phyloP scores from a whole-genome alignment of 2,113 vertebrate genomes.

The Geothlypis trichas region DNA sequence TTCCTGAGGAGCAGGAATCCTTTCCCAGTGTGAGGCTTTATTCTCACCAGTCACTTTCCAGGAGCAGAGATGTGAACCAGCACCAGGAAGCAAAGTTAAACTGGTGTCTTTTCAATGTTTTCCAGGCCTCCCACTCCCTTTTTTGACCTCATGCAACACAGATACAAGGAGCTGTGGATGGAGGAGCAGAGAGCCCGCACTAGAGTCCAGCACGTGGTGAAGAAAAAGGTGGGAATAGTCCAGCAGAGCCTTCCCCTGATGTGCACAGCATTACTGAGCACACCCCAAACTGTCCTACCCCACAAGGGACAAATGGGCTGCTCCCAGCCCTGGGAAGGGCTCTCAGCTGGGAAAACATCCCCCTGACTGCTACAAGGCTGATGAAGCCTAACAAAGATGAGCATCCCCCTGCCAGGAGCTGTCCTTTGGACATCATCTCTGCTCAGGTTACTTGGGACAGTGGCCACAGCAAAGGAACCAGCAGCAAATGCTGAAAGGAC shows the following conservation, averaged over 20 bases:
- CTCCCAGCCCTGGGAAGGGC: neutral
- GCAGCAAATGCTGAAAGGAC: neutral
- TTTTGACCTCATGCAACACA: slow-evolving; percentile 82
- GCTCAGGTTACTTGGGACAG: neutral
- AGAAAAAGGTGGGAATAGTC: slow-evolving; percentile 70
- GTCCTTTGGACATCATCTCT: neutral
- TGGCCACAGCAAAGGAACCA: neutral
- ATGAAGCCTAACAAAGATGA: neutral
- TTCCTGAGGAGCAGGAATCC: neutral
- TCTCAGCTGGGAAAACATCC: neutral
- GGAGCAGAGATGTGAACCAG: neutral
- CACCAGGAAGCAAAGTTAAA: neutral
- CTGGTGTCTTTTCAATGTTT: neutral
- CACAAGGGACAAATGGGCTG: accelerated
- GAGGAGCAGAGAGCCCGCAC: slow-evolving; percentile 76
- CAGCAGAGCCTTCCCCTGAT: neutral
- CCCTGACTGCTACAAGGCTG: neutral
- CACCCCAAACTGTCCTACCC: neutral
- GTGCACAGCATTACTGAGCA: neutral
- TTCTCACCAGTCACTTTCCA: neutral
- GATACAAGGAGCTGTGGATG: slow-evolving; percentile 82
- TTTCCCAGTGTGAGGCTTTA: neutral
- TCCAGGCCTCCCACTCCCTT: slow-evolving; percentile 81
- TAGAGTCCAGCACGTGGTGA: neutral
- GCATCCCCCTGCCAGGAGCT: neutral